Conservation (phyloP, 2,113 vertebrate genomes). For the Phrynosoma platyrhinos region DNA sequence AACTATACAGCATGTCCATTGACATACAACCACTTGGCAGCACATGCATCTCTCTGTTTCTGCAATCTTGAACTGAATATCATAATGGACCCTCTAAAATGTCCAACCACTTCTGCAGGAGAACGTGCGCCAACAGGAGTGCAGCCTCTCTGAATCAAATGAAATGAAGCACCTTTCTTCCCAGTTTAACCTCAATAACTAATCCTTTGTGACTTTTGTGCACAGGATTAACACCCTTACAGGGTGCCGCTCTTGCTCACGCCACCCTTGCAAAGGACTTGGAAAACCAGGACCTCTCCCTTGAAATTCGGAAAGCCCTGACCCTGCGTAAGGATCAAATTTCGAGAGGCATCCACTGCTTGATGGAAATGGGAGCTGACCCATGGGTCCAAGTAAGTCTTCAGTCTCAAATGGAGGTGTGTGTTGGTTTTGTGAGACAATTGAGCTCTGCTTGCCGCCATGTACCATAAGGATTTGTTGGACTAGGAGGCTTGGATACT, state of each 20-base stretch:
- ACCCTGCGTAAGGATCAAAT: conserved; percentile 76
- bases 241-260: conserved; percentile 78
- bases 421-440: fast-evolving
- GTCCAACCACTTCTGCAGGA: too few species aligned
- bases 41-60: too few species aligned
- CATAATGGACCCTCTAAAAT: too few species aligned
- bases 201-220: fast-evolving
- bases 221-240: conserved; percentile 83
- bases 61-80: too few species aligned
- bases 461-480: neutral
- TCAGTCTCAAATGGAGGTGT: fast-evolving
- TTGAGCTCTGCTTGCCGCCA: neutral
- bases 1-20: too few species aligned
- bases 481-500: too few species aligned
- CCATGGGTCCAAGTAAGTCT: conserved; percentile 68
- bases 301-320: conserved; percentile 59
- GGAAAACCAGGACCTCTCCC: neutral
- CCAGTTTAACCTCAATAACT: neutral
- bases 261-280: conserved; percentile 63
- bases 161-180: neutral
- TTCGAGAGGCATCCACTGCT: conserved; percentile 81
- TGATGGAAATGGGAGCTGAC: conserved; percentile 84
- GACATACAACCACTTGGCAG: too few species aligned
- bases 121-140: too few species aligned
- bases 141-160: neutral